phyloP scores from a whole-genome alignment of 35 echinoderm and acorn worm species.

The Heliocidaris erythrogramma region DNA sequence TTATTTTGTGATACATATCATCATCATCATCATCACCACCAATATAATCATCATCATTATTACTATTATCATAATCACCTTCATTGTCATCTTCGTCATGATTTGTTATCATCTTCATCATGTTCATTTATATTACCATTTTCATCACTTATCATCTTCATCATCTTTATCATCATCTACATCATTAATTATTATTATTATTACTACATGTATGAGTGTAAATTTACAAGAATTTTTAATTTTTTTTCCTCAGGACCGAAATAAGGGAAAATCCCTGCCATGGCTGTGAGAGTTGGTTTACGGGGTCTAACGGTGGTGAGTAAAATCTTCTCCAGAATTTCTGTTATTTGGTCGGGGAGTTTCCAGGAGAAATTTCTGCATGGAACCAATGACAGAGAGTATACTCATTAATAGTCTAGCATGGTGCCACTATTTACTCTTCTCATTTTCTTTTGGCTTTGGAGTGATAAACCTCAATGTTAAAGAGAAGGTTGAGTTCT shows the following conservation, averaged over 20 bases:
- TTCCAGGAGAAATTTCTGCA: too few species aligned
- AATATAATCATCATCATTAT: too few species aligned
- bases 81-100: neutral
- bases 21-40: too few species aligned
- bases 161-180: neutral
- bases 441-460: too few species aligned
- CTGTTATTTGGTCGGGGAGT: too few species aligned
- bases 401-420: too few species aligned
- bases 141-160: neutral
- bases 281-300: neutral
- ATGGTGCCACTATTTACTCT: too few species aligned
- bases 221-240: neutral
- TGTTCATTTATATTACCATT: neutral
- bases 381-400: too few species aligned
- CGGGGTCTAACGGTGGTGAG: neutral
- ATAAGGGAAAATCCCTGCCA: neutral
- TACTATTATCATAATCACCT: neutral
- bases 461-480: too few species aligned
- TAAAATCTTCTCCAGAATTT: neutral
- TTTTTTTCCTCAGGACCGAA: neutral
- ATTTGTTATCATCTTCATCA: neutral
- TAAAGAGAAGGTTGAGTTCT: too few species aligned
- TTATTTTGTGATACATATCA: too few species aligned
- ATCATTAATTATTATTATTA: neutral
- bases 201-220: neutral